Percentiles rank a stretch among this genome's conserved stretches.
Evolutionary conservation across 2,113 vertebrate species (phyloP).

Genomic region (Mus pahari): DNA sequence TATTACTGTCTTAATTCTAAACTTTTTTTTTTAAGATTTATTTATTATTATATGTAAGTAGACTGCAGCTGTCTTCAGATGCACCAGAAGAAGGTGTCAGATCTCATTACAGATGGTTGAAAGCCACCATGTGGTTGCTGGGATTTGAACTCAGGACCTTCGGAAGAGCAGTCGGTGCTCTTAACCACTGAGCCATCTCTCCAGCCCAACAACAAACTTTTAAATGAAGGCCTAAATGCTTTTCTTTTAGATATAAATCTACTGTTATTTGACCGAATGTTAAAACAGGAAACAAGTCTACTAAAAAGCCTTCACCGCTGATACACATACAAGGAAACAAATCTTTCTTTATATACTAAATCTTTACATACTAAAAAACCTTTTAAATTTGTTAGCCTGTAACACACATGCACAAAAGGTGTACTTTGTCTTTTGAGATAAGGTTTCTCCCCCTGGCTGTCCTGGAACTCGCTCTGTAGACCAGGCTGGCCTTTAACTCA

Average conservation of each 20-base stretch:
- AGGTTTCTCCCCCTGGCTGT: not conserved
- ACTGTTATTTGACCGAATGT: conserved; percentile 32
- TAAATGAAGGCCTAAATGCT: conserved; percentile 48
- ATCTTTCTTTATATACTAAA: not conserved
- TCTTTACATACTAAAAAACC: not conserved
- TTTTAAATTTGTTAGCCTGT: conserved; percentile 2
- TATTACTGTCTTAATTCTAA: conserved; percentile 64
- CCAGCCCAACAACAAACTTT: conserved; percentile 45
- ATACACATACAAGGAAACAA: not conserved
- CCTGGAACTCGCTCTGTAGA: not conserved
- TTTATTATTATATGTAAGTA: too few species aligned
- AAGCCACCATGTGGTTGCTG: too few species aligned
- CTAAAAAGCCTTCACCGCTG: not conserved
- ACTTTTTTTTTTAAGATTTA: too few species aligned
- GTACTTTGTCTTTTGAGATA: not conserved
- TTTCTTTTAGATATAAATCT: conserved; percentile 35
- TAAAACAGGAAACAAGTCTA: conserved; percentile 28
- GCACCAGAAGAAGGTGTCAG: too few species aligned
- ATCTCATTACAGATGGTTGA: too few species aligned
- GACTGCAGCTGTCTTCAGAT: too few species aligned
- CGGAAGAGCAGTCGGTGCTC: too few species aligned
- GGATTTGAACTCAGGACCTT: too few species aligned
- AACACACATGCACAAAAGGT: not conserved
- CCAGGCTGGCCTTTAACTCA: not conserved
- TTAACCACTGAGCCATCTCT: too few species aligned